These are phyloP conservation scores for Tragelaphus imberbis DNA, from an alignment of 2,113 vertebrate genomes.

Conservation along the genomic window DNA sequence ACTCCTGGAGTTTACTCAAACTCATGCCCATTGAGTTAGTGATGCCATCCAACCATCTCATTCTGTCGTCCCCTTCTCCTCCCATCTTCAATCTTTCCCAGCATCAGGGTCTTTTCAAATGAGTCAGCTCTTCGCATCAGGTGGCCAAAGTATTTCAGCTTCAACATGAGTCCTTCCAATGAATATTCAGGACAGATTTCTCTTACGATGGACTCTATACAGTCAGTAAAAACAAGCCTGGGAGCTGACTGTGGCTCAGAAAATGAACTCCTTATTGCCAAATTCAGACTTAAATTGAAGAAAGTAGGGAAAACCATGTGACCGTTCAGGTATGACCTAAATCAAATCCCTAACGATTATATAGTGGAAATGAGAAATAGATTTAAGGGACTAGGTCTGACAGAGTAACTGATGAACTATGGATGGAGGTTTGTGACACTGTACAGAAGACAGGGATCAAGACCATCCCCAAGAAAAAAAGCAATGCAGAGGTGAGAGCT, in stretches of 20 bases:
- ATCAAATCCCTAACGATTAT: too few relatives aligned
- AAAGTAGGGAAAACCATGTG: too few relatives aligned
- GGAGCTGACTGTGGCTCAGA: not conserved
- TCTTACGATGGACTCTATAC: not conserved
- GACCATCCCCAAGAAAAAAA: not conserved
- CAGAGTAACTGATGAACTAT: not conserved
- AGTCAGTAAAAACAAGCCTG: not conserved
- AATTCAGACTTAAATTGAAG: not conserved
- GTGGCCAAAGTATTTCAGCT: not conserved
- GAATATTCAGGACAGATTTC: not conserved
- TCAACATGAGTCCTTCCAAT: not conserved
- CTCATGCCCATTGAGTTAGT: not conserved
- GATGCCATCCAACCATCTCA: not conserved
- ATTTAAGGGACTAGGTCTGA: too few relatives aligned
- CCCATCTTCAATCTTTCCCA: not conserved
- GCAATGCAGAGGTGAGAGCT: not conserved
- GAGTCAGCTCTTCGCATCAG: not conserved
- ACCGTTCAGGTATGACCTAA: too few relatives aligned
- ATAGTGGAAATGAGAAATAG: too few relatives aligned
- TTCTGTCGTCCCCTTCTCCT: not conserved
- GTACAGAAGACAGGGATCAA: not conserved
- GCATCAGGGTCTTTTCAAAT: not conserved
- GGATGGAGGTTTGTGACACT: accelerated
- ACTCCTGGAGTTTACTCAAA: not conserved
- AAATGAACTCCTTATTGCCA: not conserved